phyloP scores from a whole-genome alignment of 2,113 vertebrate genomes.

The Haplochromis vanheusdeni region DNA sequence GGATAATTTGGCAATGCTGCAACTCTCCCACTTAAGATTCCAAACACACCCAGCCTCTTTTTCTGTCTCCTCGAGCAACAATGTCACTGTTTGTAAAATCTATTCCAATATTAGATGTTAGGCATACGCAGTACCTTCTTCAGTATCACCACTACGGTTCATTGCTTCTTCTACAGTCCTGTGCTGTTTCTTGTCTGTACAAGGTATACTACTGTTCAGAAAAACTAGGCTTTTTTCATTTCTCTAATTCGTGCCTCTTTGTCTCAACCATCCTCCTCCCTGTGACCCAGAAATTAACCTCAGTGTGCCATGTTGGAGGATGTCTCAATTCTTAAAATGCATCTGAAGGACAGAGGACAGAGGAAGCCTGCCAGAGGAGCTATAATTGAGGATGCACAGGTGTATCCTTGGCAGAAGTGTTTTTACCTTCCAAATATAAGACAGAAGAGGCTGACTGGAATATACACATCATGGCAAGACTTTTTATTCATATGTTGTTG shows the following conservation, averaged over 20 bases:
- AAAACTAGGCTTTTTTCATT: background rate
- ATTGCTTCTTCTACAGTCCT: background rate
- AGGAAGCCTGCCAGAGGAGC: background rate
- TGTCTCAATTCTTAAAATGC: background rate
- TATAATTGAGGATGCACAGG: background rate
- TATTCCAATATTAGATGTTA: background rate
- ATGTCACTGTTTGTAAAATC: background rate
- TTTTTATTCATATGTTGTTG: background rate
- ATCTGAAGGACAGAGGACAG: background rate
- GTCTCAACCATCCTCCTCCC: background rate
- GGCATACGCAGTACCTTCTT: background rate
- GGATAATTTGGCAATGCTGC: conserved; percentile 19
- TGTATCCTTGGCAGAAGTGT: background rate
- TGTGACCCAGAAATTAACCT: background rate
- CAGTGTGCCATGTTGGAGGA: background rate
- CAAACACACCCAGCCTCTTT: background rate
- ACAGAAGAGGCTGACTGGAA: background rate
- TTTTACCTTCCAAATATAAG: background rate
- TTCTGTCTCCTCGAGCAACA: background rate
- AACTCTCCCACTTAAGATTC: conserved; percentile 20
- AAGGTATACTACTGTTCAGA: background rate
- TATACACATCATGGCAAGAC: background rate
- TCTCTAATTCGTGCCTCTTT: background rate
- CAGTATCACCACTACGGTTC: background rate
- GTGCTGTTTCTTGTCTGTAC: background rate